phyloP scores from a whole-genome alignment of 2,797 vertebrate species.

The Oceanodroma leucorhoa region DNA sequence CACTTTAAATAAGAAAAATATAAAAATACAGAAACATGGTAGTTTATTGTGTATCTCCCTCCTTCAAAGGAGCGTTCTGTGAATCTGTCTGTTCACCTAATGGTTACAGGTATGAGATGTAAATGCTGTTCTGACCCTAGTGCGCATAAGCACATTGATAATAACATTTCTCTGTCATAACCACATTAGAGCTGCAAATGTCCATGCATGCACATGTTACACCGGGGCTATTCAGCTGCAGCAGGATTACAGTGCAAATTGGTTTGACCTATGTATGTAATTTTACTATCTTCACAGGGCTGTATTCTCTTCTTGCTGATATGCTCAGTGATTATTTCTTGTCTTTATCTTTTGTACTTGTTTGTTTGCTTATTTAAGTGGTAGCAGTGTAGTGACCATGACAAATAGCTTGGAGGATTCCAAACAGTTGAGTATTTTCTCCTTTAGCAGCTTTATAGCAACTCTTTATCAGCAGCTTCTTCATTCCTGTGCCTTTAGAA shows the following conservation, averaged over 20 bases:
- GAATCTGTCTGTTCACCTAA: neutral
- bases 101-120: neutral
- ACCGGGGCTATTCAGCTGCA: neutral
- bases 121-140: neutral
- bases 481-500: neutral
- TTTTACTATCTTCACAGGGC: conserved; percentile 40
- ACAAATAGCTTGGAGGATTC: conserved; percentile 28
- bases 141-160: neutral
- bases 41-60: neutral
- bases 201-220: neutral
- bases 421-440: neutral
- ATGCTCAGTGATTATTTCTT: conserved; percentile 12
- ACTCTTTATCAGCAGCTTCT: neutral
- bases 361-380: conserved; percentile 60
- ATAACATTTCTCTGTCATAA: neutral
- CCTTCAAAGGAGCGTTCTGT: neutral
- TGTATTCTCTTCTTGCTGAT: conserved; percentile 1
- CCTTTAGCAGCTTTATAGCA: neutral
- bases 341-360: conserved; percentile 44
- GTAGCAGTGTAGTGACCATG: conserved; percentile 48
- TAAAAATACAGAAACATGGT: neutral
- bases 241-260: conserved; percentile 38
- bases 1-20: neutral
- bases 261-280: conserved; percentile 13
- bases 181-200: neutral